These are phyloP conservation scores for Noturus placidus DNA, from an alignment of 2,113 vertebrate species.

Conservation along the genomic window DNA sequence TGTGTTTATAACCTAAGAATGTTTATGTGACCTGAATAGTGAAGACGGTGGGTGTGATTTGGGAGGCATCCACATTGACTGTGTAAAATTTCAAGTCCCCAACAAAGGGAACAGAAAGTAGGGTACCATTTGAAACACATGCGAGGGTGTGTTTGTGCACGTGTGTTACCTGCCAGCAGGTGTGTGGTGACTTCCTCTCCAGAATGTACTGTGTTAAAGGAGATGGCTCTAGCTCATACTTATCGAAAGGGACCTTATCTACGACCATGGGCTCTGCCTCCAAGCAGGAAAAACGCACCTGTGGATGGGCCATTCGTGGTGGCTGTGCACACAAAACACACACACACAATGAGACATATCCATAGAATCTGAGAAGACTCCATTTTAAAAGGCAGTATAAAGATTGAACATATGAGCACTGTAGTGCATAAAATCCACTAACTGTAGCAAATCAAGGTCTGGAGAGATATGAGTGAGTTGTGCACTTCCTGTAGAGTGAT, in stretches of 20 bases:
- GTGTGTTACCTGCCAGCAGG: conserved; percentile 93
- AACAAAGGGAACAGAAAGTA: background rate
- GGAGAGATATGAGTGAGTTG: no score
- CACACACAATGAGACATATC: background rate
- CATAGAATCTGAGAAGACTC: background rate
- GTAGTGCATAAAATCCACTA: background rate
- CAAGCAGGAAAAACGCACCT: conserved; percentile 91
- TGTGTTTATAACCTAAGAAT: background rate
- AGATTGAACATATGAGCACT: background rate
- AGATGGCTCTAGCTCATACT: conserved; percentile 97
- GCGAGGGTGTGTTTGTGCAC: background rate
- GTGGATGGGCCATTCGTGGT: conserved; percentile 89
- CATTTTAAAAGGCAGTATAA: background rate
- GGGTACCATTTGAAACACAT: background rate
- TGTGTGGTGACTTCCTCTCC: conserved; percentile 93
- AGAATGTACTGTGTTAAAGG: conserved; percentile 94
- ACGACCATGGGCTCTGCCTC: conserved; percentile 98
- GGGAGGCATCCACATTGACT: background rate
- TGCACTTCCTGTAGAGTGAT: no score
- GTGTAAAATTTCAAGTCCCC: background rate
- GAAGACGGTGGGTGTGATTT: background rate
- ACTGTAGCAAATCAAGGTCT: background rate
- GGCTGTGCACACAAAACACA: conserved; percentile 72
- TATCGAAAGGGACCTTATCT: conserved; percentile 98
- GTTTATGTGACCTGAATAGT: background rate